Conservation (phyloP, 2,888 invertebrate species). For the Hirtodrosophila confusa region DNA sequence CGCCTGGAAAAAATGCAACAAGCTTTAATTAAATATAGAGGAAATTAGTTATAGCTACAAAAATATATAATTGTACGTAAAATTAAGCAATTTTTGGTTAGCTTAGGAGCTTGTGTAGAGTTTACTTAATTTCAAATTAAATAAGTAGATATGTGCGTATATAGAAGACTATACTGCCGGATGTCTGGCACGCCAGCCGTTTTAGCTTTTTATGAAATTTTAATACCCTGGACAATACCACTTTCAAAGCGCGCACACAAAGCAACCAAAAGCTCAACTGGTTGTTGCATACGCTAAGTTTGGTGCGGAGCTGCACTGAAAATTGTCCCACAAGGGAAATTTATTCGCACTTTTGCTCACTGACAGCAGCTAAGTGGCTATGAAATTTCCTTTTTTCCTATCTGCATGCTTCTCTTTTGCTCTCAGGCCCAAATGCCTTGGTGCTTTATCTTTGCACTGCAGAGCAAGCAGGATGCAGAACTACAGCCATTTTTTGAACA, state of each 20-base stretch:
- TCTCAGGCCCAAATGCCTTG: not conserved
- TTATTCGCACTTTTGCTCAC: not conserved
- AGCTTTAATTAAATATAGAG: slow-evolving; percentile 10
- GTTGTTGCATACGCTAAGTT: not conserved
- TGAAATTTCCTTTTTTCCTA: not conserved
- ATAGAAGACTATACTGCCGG: too few species aligned
- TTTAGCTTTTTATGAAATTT: too few species aligned
- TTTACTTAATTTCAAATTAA: not conserved
- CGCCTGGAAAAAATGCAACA: too few species aligned
- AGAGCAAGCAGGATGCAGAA: slow-evolving; percentile 35
- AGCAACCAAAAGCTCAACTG: not conserved
- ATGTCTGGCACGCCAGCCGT: too few species aligned
- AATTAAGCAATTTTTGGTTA: not conserved
- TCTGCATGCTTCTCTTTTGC: slow-evolving; percentile 25
- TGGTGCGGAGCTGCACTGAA: slow-evolving; percentile 2
- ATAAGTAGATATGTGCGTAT: too few species aligned
- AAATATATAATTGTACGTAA: too few species aligned
- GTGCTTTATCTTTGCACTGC: too few species aligned
- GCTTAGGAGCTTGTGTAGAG: too few species aligned
- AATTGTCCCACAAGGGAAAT: slow-evolving; percentile 1
- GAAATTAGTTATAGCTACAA: not conserved
- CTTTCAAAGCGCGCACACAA: not conserved
- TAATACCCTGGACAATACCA: slow-evolving; percentile 19
- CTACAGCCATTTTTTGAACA: slow-evolving; percentile 54
- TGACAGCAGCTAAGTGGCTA: slow-evolving; percentile 25